Evolutionary conservation across 2,888 invertebrate species (phyloP).

Genomic region (Sarcophaga variegata): DNA sequence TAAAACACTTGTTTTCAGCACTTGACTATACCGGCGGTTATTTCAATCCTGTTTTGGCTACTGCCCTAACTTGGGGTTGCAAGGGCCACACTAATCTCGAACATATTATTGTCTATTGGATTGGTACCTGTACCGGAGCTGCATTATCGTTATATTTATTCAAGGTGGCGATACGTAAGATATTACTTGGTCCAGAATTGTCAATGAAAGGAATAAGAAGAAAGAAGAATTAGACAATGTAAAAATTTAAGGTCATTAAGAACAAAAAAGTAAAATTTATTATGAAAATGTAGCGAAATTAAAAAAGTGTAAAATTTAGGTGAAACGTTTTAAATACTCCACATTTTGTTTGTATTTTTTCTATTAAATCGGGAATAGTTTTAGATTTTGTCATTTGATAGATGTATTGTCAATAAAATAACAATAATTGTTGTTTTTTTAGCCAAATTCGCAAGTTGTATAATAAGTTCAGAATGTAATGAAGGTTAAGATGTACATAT

Average conservation of each 20-base stretch:
- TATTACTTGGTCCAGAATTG: constrained; percentile 76
- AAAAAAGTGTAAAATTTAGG: constrained; percentile 15
- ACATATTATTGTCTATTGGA: constrained; percentile 95
- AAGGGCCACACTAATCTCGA: constrained; percentile 91
- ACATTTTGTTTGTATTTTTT: constrained; percentile 25
- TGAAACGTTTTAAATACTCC: constrained; percentile 30
- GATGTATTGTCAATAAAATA: constrained; percentile 33
- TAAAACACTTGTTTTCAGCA: constrained; percentile 84
- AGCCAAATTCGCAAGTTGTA: too few relatives aligned
- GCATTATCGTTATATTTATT: constrained; percentile 88
- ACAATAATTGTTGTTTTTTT: constrained; percentile 53
- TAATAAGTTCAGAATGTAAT: too few relatives aligned
- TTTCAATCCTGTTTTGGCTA: constrained; percentile 96
- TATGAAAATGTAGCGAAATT: constrained; percentile 18
- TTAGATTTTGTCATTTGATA: constrained; percentile 37
- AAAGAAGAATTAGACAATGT: constrained; percentile 60
- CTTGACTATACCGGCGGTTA: constrained; percentile 96
- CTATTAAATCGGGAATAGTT: constrained; percentile 23
- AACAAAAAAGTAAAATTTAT: constrained; percentile 41
- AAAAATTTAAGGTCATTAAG: neutral
- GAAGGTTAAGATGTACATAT: too few relatives aligned
- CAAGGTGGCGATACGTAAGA: constrained; percentile 82
- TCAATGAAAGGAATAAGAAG: constrained; percentile 65
- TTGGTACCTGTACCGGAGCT: constrained; percentile 91
- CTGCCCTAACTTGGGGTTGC: constrained; percentile 93